Percentiles rank a stretch among this genome's conserved stretches.
These are phyloP conservation scores for Ascaphus truei DNA, from an alignment of 2,113 vertebrate genomes.

Conservation along the genomic window DNA sequence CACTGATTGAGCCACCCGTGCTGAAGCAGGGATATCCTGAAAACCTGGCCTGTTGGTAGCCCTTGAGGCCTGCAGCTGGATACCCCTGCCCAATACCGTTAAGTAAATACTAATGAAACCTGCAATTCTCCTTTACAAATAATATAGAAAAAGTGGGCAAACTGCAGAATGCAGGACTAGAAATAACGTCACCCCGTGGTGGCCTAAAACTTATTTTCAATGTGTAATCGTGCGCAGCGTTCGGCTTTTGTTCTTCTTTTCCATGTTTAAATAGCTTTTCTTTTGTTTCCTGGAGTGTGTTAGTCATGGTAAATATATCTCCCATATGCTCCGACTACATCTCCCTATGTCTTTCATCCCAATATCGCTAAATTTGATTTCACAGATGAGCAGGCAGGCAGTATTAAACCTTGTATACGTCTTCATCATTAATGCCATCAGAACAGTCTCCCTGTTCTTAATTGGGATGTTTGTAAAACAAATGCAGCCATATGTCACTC, in stretches of 20 bases:
- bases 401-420: not conserved
- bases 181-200: not conserved
- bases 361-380: slow-evolving; percentile 11
- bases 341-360: not conserved
- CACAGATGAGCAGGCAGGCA: slow-evolving; percentile 4
- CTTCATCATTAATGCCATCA: slow-evolving; percentile 4
- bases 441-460: not conserved
- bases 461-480: slow-evolving; percentile 12
- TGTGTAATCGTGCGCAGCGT: not conserved
- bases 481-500: slow-evolving; percentile 3
- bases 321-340: not conserved
- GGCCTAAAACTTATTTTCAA: not conserved
- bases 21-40: no score
- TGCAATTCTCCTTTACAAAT: no score
- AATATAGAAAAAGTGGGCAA: not conserved
- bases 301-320: slow-evolving; percentile 16
- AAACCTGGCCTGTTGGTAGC: no score
- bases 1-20: no score
- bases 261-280: not conserved
- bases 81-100: no score
- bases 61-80: no score
- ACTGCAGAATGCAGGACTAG: not conserved
- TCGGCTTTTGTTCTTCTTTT: not conserved
- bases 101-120: no score
- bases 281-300: not conserved